A percentile compares a stretch with the other conserved stretches of the same genome.
Conservation (phyloP, 2,113 vertebrate genomes). For the Colaptes auratus region DNA sequence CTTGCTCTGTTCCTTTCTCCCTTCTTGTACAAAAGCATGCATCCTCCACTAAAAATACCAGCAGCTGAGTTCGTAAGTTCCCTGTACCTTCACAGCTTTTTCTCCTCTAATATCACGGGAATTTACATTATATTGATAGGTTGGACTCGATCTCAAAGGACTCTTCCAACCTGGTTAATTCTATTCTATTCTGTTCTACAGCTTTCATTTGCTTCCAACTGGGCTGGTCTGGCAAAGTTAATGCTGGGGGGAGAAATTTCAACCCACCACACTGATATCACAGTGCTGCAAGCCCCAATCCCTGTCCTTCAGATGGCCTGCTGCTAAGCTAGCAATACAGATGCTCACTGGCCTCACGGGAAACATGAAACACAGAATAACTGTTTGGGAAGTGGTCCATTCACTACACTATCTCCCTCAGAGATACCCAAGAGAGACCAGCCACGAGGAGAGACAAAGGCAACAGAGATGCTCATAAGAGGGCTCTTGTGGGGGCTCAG, state of each 20-base stretch:
- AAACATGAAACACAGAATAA: not conserved
- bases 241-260: too few relatives aligned
- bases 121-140: not conserved
- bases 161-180: too few relatives aligned
- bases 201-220: too few relatives aligned
- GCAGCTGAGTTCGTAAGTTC: not conserved
- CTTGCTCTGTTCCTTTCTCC: too few relatives aligned
- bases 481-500: not conserved
- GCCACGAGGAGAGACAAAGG: rapidly evolving
- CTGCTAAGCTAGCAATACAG: not conserved
- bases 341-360: not conserved
- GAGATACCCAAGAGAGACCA: not conserved
- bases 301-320: not conserved
- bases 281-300: not conserved
- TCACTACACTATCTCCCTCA: rapidly evolving
- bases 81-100: not conserved
- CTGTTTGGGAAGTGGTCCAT: not conserved
- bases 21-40: not conserved
- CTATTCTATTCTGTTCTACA: too few relatives aligned
- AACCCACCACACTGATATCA: too few relatives aligned
- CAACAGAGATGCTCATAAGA: rapidly evolving
- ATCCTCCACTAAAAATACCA: not conserved
- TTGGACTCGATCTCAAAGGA: too few relatives aligned
- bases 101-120: not conserved
- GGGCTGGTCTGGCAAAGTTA: too few relatives aligned